Base-by-base conservation (phyloP, 2,113 vertebrate species). In the Serranochromis macrocephalus region DNA sequence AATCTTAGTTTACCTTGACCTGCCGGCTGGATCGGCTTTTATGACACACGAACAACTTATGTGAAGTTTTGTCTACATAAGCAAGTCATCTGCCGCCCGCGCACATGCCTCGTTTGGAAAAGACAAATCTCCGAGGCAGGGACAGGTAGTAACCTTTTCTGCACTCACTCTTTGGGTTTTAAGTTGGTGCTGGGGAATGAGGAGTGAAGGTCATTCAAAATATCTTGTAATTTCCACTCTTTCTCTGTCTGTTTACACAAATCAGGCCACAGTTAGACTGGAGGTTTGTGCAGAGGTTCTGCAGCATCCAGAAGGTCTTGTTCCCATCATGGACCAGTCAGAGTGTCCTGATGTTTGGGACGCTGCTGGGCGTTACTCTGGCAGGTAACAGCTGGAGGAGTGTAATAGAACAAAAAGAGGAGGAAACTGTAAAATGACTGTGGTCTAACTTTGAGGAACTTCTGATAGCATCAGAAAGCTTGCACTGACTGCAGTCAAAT, bases 331-430 rank as follows among this genome's bases (percentile, higher is more conserved):
- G 97, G 96, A 96, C 93, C 58, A 97, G 97, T 10, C 96, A 95
- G 51, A 98, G 95, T 87, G 95, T 91, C 4, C 95, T 98, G 63
- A 99, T 99, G 98, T 98, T 98, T 92, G 95, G 96, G 73, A 99
- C 98, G 1, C 96, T 99, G 88, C 96, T 99, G 2, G 84, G 49
- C 11, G 95, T 99, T 31, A 96, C 97, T 6, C 95, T 99, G 9
- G 93, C 97, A 92, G 97, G 99, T 99, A 94, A 87, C 29, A 55
- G 36, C 94, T 29, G 5, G 36, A 54, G 4, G 83, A 16, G 14
- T 33, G n/a, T 49, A 26, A 6, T 73, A 6, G 38, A 54, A 10
- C 24, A n/a, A 24, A 2, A 6, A 55, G 58, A 78, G 71, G 11
- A 40, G 29, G 71, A 79, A 89, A 38, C 17, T n/a, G 3, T 55